Evolutionary conservation across 2,797 vertebrate species (phyloP), one percentile per base, ranked within the genome.

Genomic region (Miichthys miiuy): DNA sequence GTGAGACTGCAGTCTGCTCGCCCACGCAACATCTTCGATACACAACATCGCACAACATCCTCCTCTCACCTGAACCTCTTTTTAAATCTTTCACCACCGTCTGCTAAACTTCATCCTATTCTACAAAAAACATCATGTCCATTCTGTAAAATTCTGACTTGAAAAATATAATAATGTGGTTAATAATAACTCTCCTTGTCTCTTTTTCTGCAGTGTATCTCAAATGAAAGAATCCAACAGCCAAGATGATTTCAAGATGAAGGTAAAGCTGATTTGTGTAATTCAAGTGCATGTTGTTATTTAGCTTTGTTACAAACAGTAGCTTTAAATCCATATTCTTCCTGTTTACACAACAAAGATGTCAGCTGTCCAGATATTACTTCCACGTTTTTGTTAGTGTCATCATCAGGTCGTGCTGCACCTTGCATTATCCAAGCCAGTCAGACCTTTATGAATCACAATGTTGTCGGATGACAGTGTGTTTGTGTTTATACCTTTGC

Each of bases 181-280:
- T 38, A 38, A 38, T 9, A 9, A 38, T 9, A 42, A 42, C 17
- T 60, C 13, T 51, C 3, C 1, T 38, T 16, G 62, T 80, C 13
- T 86, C 7, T 85, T 34, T 73, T 65, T 21, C 80, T 83, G 21
- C 88, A 99, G 98, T 77, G 91, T 96, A 50, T 96, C 95, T 46
- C 96, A 95, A 68, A 97, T 99, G 96, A 99, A 98, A 89, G 96
- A 96, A 44, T 99, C 98, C 61, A 97, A 96, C 84, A 99, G 98
- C 92, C 98, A 99, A 44, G 98, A 99, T 71, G 98, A 99, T 87
- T 98, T 99, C 95, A 99, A 98, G 87, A 90, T 96, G 61, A 98
- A 97, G 96, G 97, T 99, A 92, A 52, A 41, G 88, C 79, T 48
- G 42, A 46, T 63, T 34, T 58, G 13, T 76, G 14, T 5, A 58